Conservation (phyloP, 2,888 invertebrate species). For the Linyphia triangularis region DNA sequence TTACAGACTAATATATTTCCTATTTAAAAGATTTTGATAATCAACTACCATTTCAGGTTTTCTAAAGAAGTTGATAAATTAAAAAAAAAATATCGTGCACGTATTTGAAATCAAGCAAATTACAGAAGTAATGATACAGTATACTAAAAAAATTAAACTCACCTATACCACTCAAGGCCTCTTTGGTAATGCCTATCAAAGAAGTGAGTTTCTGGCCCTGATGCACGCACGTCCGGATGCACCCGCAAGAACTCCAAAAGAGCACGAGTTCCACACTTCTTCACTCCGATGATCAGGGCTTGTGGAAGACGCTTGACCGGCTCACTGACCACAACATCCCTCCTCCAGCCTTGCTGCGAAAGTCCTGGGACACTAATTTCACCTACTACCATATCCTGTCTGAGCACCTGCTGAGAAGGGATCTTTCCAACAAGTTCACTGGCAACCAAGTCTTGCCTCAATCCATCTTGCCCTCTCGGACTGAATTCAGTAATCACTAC, state of each 20-base stretch:
- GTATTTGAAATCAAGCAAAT: too few relatives aligned
- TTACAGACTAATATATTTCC: too few relatives aligned
- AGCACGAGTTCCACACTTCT: constrained; percentile 96
- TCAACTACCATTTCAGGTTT: too few relatives aligned
- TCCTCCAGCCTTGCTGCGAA: not conserved
- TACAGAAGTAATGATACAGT: too few relatives aligned
- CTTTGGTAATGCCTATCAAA: constrained; percentile 87
- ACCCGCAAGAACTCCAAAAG: constrained; percentile 94
- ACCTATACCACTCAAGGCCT: constrained; percentile 90
- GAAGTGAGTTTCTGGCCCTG: constrained; percentile 95
- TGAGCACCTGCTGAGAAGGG: too few relatives aligned
- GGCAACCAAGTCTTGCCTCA: not conserved
- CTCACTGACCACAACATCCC: constrained; percentile 47
- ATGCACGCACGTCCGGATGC: constrained; percentile 92
- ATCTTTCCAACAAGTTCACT: not conserved
- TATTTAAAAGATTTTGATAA: too few relatives aligned
- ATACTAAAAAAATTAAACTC: constrained; percentile 75
- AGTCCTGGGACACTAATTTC: not conserved
- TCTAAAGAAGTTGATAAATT: too few relatives aligned
- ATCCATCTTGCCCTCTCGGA: not conserved
- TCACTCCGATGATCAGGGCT: constrained; percentile 95
- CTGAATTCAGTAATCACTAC: too few relatives aligned
- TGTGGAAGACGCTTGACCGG: constrained; percentile 84
- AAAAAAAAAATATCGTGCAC: too few relatives aligned
- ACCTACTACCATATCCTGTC: too few relatives aligned